Base-by-base conservation (phyloP, 2,113 vertebrate genomes). In the Syrrhaptes paradoxus region DNA sequence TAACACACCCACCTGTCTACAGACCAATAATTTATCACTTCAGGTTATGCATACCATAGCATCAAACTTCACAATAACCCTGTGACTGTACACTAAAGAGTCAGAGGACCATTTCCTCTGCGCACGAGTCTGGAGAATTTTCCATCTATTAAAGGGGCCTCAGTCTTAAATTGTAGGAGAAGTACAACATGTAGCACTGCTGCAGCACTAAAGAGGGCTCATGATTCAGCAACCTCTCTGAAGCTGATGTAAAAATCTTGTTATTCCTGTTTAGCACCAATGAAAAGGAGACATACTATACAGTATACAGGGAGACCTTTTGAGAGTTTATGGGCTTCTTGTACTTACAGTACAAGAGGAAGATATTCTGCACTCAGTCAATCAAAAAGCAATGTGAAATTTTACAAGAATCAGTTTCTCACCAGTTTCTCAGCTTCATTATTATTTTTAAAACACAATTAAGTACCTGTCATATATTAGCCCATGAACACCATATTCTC, bases 401-500 rank as follows among this genome's bases (percentile, higher is more conserved):
- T 66, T 41, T 63, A 45, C 24, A 45, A 55, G 57, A 52, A 85
- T 43, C 14, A 7, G 34, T 36, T 36, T 36, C 36, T 36, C 9
- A 68, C 2, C 1, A 43, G n/a, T 12, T 65, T 31, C 28, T 83
- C 43, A 66, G 29, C 18, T 34, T 34, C 46, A 32, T 17, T 72
- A 63, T 12, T 9, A 62, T 48, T 34, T 63, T 63, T 41, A 73
- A 94, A 79, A 48, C 15, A 54, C 34, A 89, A 52, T 36, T 31
- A 87, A 93, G 65, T 97, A 99, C 99, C 99, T 99, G 96, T 99
- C 99, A 92, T 99, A 99, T 97, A 99, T 99, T 48, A 99, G 98
- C 54, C 99, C 99, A 88, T 99, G 98, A 52, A 99, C 98, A 48
- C 99, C 99, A 81, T 98, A 98, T 89, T 99, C 98, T 91, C 98